A percentile compares a stretch with the other conserved stretches of the same genome.
Evolutionary conservation across 2,888 invertebrate genomes (phyloP).

Genomic region (Paralinhomoeus sp.): DNA sequence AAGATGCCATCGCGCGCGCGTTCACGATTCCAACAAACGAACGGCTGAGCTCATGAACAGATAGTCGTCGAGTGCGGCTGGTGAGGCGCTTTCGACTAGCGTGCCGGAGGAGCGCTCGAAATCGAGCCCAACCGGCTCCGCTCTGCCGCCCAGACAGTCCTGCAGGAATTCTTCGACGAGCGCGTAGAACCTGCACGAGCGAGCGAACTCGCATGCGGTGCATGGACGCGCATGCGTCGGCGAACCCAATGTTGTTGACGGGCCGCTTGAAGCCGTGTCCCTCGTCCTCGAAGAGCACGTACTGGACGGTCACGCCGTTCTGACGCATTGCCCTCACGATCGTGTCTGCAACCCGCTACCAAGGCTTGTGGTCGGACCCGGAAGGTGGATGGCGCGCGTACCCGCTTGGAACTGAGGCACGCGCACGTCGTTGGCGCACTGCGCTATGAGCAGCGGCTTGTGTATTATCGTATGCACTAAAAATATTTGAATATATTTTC

Average conservation of each 20-base stretch:
- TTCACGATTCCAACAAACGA: no score
- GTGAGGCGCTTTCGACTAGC: no score
- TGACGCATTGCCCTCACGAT: not conserved
- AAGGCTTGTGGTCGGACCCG: no score
- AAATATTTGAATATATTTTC: no score
- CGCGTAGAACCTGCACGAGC: not conserved
- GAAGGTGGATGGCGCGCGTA: not conserved
- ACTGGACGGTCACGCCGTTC: not conserved
- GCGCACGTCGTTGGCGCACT: constrained; percentile 22
- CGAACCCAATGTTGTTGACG: not conserved
- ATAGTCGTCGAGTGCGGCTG: no score
- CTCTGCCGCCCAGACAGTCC: constrained; percentile 1
- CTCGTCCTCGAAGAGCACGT: not conserved
- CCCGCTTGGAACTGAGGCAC: constrained; percentile 21
- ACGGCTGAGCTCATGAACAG: no score
- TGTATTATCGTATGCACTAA: no score
- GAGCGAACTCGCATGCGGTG: no score
- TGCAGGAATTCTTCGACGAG: constrained; percentile 1
- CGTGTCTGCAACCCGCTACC: not conserved
- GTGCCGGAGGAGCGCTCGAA: no score
- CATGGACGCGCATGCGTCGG: no score
- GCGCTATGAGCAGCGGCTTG: constrained; percentile 22
- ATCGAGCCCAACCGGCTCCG: not conserved
- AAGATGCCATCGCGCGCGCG: no score
- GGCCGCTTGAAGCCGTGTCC: not conserved